Conservation (phyloP, 2,113 vertebrate species). For the Progne subis region DNA sequence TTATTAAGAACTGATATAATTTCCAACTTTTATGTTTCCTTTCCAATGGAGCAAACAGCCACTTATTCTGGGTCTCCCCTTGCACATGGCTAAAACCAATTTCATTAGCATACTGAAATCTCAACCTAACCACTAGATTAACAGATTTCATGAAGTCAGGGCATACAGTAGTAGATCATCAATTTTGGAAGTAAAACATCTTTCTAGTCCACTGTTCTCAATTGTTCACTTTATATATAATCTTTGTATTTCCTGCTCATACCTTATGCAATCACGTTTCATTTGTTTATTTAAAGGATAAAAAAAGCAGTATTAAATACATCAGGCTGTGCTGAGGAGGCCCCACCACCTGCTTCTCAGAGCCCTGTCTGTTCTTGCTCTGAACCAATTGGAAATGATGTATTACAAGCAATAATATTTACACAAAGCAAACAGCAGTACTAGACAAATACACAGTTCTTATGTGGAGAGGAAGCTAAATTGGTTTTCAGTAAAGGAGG, state of each 20-base stretch:
- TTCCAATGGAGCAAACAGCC: not conserved
- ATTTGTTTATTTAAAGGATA: not conserved
- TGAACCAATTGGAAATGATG: not conserved
- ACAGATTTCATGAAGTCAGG: not conserved
- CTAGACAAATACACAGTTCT: not conserved
- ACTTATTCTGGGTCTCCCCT: not conserved
- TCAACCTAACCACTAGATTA: not conserved
- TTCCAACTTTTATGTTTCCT: not conserved
- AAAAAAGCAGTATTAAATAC: not conserved
- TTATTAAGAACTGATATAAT: not conserved
- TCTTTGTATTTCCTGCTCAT: not conserved
- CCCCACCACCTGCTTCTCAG: not conserved
- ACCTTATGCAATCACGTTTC: not conserved
- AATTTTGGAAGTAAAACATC: not conserved
- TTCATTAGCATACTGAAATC: constrained; percentile 1
- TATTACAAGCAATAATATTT: not conserved
- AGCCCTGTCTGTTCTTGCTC: not conserved
- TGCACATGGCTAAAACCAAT: not conserved
- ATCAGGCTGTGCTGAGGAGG: not conserved
- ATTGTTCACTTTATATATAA: not conserved
- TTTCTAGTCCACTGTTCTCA: not conserved
- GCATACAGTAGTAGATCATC: not conserved
- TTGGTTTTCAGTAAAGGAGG: not conserved
- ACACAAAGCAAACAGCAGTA: not conserved
- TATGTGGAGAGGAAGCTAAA: not conserved